phyloP scores from a whole-genome alignment of 1,140 invertebrate species.

The Proctacanthus coquilletti region DNA sequence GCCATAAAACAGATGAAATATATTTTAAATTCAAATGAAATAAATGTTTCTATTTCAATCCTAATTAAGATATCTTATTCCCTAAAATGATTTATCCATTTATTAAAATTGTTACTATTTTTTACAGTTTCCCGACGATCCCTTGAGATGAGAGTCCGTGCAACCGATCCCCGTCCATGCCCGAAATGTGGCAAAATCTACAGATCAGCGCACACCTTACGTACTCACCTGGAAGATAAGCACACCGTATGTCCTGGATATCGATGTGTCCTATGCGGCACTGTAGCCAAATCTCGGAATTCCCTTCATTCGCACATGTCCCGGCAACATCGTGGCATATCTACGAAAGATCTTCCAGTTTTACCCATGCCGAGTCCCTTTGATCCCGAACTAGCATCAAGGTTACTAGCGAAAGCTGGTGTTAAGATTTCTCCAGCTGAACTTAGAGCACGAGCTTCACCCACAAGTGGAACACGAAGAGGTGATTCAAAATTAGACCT shows the following conservation, averaged over 20 bases:
- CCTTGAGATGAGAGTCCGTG: conserved; percentile 70
- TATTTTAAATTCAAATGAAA: conserved; percentile 1
- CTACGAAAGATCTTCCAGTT: conserved; percentile 80
- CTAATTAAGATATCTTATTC: too few species aligned
- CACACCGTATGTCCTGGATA: conserved; percentile 85
- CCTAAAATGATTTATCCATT: too few species aligned
- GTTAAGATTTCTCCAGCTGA: conserved; percentile 74
- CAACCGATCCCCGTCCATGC: conserved; percentile 78
- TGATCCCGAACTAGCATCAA: conserved; percentile 70
- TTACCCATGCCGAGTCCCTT: conserved; percentile 80
- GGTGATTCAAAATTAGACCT: conserved; percentile 61
- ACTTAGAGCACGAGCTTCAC: conserved; percentile 61
- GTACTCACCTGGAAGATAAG: conserved; percentile 82
- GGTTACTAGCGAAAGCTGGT: conserved; percentile 68
- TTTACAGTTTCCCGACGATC: conserved; percentile 51
- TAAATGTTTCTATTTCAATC: neutral
- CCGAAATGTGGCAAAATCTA: conserved; percentile 89
- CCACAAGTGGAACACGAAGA: conserved; percentile 56
- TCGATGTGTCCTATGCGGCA: conserved; percentile 77
- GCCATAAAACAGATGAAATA: neutral
- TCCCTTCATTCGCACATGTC: conserved; percentile 86
- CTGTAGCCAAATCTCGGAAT: conserved; percentile 80
- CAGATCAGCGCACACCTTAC: conserved; percentile 71
- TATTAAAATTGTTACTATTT: conserved; percentile 3
- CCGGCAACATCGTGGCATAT: conserved; percentile 77